Percentiles rank a stretch among this genome's conserved stretches.
Conservation (phyloP, 2,797 vertebrate genomes). For the Ambastaia sidthimunki region DNA sequence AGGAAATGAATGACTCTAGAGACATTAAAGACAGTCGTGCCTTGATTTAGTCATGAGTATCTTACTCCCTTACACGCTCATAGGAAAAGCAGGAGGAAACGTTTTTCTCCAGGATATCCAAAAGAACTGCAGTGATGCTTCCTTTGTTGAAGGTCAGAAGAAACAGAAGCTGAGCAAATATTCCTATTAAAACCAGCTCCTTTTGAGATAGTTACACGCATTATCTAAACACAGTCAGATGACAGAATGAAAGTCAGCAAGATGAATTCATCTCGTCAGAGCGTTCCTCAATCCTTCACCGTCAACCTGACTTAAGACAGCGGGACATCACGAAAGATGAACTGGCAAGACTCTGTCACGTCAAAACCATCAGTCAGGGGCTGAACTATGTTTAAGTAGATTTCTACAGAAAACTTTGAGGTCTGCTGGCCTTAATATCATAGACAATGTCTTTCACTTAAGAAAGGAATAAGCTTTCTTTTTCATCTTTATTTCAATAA, state of each 20-base stretch:
- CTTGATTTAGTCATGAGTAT: neutral
- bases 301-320: conserved; percentile 69
- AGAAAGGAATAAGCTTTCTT: conserved; percentile 27
- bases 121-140: conserved; percentile 60
- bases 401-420: conserved; percentile 45
- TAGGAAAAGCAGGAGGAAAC: conserved; percentile 47
- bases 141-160: conserved; percentile 55
- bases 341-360: conserved; percentile 74
- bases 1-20: conserved; percentile 63
- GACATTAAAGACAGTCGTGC: conserved; percentile 42
- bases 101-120: conserved; percentile 64
- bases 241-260: conserved; percentile 55
- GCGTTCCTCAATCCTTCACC: conserved; percentile 72
- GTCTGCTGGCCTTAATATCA: conserved; percentile 22
- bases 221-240: conserved; percentile 58
- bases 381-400: conserved; percentile 44
- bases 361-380: conserved; percentile 66
- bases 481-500: conserved; percentile 8
- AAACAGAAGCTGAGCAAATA: conserved; percentile 19
- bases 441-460: neutral
- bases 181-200: conserved; percentile 29
- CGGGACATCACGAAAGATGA: conserved; percentile 63
- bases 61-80: conserved; percentile 24
- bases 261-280: conserved; percentile 70
- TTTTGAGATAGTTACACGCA: conserved; percentile 43